phyloP scores from a whole-genome alignment of 2,888 invertebrate genomes.

The Adelognathus sp. region DNA sequence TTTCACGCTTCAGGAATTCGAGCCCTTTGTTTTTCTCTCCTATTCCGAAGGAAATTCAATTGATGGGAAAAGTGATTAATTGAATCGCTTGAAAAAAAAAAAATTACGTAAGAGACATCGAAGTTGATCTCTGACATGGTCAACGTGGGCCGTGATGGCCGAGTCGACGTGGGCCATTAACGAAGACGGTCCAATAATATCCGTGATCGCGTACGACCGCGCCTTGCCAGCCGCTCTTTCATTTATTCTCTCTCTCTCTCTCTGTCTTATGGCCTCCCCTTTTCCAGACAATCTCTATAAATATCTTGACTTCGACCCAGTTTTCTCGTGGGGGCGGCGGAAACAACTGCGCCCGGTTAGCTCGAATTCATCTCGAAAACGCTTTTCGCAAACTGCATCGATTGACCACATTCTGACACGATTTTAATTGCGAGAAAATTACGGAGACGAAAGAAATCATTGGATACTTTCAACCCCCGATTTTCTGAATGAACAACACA shows the following conservation, averaged over 20 bases:
- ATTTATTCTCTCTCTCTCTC: constrained; percentile 33
- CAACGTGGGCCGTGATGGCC: constrained; percentile 43
- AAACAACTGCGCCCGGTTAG: constrained; percentile 22
- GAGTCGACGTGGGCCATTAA: constrained; percentile 58
- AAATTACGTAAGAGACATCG: constrained; percentile 25
- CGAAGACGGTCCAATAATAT: constrained; percentile 70
- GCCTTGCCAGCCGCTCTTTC: constrained; percentile 44
- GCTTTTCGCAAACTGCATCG: constrained; percentile 6
- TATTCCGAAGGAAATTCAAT: not conserved
- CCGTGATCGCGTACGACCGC: constrained; percentile 55
- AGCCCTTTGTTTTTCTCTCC: not conserved
- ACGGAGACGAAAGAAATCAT: too few species aligned
- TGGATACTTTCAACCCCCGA: too few species aligned
- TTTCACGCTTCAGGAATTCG: constrained; percentile 5
- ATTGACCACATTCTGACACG: not conserved
- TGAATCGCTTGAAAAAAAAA: not conserved
- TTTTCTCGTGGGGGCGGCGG: constrained; percentile 62
- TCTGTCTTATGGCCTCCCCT: constrained; percentile 62
- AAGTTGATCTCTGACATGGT: constrained; percentile 21
- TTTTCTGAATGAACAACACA: too few species aligned
- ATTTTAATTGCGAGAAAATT: not conserved
- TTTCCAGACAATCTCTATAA: constrained; percentile 73
- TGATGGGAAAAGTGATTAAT: not conserved
- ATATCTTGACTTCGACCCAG: constrained; percentile 75
- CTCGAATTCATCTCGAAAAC: constrained; percentile 5